A percentile compares a stretch with the other conserved stretches of the same genome.
phyloP scores from a whole-genome alignment of 2,888 invertebrate species.

The Cheilosia pagana region DNA sequence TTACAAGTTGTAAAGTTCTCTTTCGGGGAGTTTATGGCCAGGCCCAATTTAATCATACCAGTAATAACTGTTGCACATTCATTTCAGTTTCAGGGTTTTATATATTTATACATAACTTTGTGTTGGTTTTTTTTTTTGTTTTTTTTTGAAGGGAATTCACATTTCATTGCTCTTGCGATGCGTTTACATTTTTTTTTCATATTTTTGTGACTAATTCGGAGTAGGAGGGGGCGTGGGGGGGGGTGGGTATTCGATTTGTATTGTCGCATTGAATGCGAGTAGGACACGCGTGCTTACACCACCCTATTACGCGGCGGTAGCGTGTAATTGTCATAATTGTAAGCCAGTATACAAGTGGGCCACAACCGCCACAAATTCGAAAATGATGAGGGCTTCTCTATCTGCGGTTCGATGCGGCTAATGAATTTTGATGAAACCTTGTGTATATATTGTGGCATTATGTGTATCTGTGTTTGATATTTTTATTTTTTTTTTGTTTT shows the following conservation, averaged over 20 bases:
- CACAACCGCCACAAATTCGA: conserved; percentile 33
- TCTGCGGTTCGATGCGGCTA: conserved; percentile 32
- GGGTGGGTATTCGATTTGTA: conserved; percentile 7
- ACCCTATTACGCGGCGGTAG: conserved; percentile 42
- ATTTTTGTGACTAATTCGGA: conserved; percentile 15
- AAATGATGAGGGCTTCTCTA: conserved; percentile 53
- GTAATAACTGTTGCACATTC: conserved; percentile 18
- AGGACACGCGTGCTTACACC: conserved; percentile 56
- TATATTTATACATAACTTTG: background rate
- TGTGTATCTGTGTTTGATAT: conserved; percentile 17
- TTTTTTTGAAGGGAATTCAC: conserved; percentile 37
- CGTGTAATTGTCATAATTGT: conserved; percentile 63
- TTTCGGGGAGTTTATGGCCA: background rate
- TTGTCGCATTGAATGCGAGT: conserved; percentile 34
- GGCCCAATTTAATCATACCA: conserved; percentile 23
- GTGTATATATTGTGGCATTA: conserved; percentile 7
- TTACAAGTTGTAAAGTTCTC: background rate
- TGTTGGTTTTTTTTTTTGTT: background rate
- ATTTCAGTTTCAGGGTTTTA: conserved; percentile 11
- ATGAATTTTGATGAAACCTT: conserved; percentile 45
- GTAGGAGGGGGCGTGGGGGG: background rate
- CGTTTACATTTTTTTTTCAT: background rate
- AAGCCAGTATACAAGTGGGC: conserved; percentile 49
- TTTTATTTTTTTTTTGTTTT: background rate
- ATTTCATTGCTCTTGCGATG: background rate